A percentile compares a stretch with the other conserved stretches of the same genome.
Evolutionary conservation across 2,113 vertebrate species (phyloP).

Genomic region (Propithecus coquereli): DNA sequence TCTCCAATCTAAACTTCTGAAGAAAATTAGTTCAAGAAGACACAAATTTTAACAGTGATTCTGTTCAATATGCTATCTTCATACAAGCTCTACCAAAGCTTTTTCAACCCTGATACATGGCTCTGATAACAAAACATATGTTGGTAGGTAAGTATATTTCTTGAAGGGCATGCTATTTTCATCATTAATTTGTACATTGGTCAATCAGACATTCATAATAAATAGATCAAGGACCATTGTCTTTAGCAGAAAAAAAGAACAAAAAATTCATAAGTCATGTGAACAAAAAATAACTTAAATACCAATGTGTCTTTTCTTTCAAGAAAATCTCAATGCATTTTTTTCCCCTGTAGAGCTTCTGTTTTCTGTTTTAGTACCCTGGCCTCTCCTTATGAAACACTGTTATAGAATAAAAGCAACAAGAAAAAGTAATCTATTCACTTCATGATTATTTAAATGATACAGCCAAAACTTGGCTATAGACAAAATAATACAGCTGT

Average conservation of each 20-base stretch:
- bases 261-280: constrained; percentile 74
- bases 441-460: constrained; percentile 38
- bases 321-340: constrained; percentile 64
- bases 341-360: constrained; percentile 45
- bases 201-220: constrained; percentile 75
- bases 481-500: background rate
- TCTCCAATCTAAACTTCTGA: constrained; percentile 52
- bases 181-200: constrained; percentile 68
- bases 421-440: constrained; percentile 9
- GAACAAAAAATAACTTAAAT: constrained; percentile 74
- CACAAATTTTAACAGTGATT: constrained; percentile 9
- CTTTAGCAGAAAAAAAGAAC: constrained; percentile 76
- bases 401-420: constrained; percentile 69
- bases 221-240: constrained; percentile 69
- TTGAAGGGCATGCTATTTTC: constrained; percentile 70
- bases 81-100: constrained; percentile 42
- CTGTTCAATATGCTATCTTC: constrained; percentile 45
- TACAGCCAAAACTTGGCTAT: background rate
- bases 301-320: constrained; percentile 62
- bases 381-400: constrained; percentile 60
- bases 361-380: constrained; percentile 58
- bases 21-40: constrained; percentile 7
- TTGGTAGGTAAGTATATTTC: constrained; percentile 58
- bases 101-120: constrained; percentile 55
- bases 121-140: constrained; percentile 66